Base-by-base conservation (phyloP, 2,888 invertebrate genomes). In the Agriopis aurantiaria region DNA sequence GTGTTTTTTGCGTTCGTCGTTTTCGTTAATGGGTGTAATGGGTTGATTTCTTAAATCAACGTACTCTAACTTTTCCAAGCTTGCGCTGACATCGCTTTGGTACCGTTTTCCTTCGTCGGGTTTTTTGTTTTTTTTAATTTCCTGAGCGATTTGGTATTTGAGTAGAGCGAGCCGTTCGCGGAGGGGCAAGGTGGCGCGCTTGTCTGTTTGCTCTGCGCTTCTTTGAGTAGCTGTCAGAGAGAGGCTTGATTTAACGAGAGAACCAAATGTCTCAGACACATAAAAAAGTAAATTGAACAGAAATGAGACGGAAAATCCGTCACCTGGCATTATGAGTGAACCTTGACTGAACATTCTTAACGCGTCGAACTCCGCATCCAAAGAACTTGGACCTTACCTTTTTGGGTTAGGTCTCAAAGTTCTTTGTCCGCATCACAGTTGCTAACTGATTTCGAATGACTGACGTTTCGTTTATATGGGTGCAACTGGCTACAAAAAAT, bases 1-100 rank as follows among this genome's bases (percentile, higher is more conserved):
- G 3, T 78, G 23, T 0, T 72, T 55, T 45, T 82, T 84, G 0
- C 81, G 52, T 0, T 79, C 72, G 3, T 85, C 84, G 0, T 48
- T 51, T 0, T 81, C 75, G 46, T 69, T 77, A 6, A 83, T 82
- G 0, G 84, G 85, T 3, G 80, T 82, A 0, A 82, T 76, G 0
- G 80, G 81, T 2, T 12, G 14, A 5, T 41, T 52, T 11, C 52
- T 52, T 3, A 11, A 8, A 17, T 51, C 52, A 0, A 23, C 65
- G 0, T 61, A 17, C 0, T 85, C 78, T 0, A 76, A 69, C 5
- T 85, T 85, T 11, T 80, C 79, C 0, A 74, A 55, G 0, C 58
- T 63, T 0, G 14, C n/a, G 14, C 43, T 45, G 2, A 51, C 7
- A 11, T 60, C 55, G 7, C 68, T 57, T 3, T 52, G 11, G 9